Conservation (phyloP, 2,888 invertebrate species). For the Didymodactylos carnosus region DNA sequence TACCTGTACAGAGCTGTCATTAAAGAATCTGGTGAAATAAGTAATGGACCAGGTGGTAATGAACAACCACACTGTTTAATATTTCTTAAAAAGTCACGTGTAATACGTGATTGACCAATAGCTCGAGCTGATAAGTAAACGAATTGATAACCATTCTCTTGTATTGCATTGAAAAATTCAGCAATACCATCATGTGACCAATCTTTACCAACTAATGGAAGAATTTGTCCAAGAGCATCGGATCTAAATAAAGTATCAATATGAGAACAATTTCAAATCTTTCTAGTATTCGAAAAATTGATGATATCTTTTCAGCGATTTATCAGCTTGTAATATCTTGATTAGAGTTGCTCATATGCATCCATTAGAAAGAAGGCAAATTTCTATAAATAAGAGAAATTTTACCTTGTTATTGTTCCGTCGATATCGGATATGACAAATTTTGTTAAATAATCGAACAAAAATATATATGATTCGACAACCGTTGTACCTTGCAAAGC, state of each 20-base stretch:
- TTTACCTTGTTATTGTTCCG: conserved; percentile 78
- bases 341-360: no score
- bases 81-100: conserved; percentile 77
- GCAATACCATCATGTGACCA: conserved; percentile 99
- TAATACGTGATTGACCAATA: conserved; percentile 63
- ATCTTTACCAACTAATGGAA: conserved; percentile 89
- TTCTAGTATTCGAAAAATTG: no score
- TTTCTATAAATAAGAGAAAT: neutral
- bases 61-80: conserved; percentile 70
- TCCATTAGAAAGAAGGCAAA: neutral
- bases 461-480: conserved; percentile 86
- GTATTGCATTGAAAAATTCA: conserved; percentile 83
- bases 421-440: conserved; percentile 97
- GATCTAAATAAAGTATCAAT: conserved; percentile 37
- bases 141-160: conserved; percentile 86
- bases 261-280: neutral
- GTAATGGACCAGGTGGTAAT: conserved; percentile 81
- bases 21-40: conserved; percentile 86
- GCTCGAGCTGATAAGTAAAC: conserved; percentile 89
- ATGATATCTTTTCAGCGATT: no score
- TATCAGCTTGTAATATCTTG: no score
- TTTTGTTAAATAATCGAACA: conserved; percentile 87
- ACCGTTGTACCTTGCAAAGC: conserved; percentile 93
- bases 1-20: conserved; percentile 70
- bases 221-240: conserved; percentile 87